Evolutionary conservation across 2,888 invertebrate species (phyloP).

Genomic region (Cactoblastis cactorum): DNA sequence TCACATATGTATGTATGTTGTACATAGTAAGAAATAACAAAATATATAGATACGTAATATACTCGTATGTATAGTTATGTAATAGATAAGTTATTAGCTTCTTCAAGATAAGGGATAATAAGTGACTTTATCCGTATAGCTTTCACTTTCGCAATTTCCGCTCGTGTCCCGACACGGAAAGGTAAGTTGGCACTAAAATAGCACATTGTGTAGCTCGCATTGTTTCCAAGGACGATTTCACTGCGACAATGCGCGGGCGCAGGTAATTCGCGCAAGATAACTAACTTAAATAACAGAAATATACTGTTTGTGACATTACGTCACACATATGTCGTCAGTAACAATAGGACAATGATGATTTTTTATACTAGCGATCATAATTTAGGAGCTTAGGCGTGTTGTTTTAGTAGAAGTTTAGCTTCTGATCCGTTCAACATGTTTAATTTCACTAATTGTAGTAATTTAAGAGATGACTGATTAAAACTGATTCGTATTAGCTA

Average conservation of each 20-base stretch:
- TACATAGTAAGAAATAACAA: too few species aligned
- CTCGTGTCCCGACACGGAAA: slow-evolving; percentile 42
- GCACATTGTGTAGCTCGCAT: slow-evolving; percentile 54
- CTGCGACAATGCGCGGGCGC: slow-evolving; percentile 34
- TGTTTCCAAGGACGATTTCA: slow-evolving; percentile 67
- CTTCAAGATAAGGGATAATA: not conserved
- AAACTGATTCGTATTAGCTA: too few species aligned
- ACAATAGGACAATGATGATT: slow-evolving; percentile 31
- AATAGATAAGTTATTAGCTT: not conserved
- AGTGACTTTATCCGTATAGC: not conserved
- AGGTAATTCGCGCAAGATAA: slow-evolving; percentile 28
- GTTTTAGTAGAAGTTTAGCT: too few species aligned
- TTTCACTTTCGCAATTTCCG: slow-evolving; percentile 70
- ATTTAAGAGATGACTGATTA: too few species aligned
- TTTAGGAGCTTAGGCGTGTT: not conserved
- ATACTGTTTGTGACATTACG: slow-evolving; percentile 45
- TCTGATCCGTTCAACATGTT: too few species aligned
- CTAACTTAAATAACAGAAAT: slow-evolving; percentile 38
- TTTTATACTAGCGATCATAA: not conserved
- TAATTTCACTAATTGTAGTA: too few species aligned
- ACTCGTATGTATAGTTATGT: too few species aligned
- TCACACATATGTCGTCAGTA: slow-evolving; percentile 26
- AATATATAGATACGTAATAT: too few species aligned
- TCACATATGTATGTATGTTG: too few species aligned
- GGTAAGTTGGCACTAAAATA: slow-evolving; percentile 53